Percentiles rank a stretch among this genome's conserved stretches.
These are phyloP conservation scores for Plecotus auritus DNA, from an alignment of 2,113 vertebrate genomes.

Conservation along the genomic window DNA sequence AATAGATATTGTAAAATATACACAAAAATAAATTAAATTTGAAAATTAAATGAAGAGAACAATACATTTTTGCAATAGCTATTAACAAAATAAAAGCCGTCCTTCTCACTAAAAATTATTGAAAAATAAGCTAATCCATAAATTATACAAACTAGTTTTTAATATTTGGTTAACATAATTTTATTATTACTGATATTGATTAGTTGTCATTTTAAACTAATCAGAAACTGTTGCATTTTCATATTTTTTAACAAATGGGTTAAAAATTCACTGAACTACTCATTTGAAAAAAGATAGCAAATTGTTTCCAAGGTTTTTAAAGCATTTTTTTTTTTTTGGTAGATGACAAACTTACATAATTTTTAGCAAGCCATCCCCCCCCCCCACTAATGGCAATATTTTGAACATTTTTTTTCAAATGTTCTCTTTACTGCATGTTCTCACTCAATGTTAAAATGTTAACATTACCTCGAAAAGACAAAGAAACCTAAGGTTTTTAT, in stretches of 20 bases:
- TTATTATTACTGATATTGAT: neutral
- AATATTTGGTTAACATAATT: neutral
- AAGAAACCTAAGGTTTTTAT: neutral
- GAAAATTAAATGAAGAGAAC: neutral
- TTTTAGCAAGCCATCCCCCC: neutral
- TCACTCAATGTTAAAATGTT: neutral
- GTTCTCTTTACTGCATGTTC: neutral
- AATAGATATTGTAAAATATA: neutral
- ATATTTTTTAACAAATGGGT: neutral
- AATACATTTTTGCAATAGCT: neutral
- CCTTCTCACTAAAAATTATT: neutral
- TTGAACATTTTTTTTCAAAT: slow-evolving; percentile 9
- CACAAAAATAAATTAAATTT: slow-evolving; percentile 8
- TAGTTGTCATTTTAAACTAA: neutral
- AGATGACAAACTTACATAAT: neutral
- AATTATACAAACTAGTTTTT: neutral
- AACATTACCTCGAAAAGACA: neutral
- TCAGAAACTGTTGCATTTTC: neutral
- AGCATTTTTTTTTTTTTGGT: neutral
- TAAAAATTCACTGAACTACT: neutral
- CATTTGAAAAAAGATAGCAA: neutral
- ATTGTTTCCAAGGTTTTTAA: neutral
- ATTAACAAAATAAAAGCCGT: slow-evolving; percentile 6
- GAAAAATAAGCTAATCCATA: neutral
- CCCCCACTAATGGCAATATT: neutral